Evolutionary conservation across 2,113 vertebrate genomes (phyloP), one percentile per base, ranked within the genome.

Genomic region (Nycticryphes semicollaris): DNA sequence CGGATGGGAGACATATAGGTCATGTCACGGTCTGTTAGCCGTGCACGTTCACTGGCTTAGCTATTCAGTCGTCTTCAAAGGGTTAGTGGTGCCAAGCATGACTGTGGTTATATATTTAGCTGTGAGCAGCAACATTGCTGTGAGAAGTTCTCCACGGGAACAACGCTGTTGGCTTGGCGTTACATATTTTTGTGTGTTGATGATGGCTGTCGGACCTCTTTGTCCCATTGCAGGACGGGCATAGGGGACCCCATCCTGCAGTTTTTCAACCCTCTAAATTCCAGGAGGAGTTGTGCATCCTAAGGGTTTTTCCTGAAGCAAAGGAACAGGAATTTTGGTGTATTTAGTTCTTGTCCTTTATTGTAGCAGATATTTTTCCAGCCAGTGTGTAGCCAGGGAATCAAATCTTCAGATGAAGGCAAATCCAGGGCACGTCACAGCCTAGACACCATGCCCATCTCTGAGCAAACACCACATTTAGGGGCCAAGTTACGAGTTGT

Each of bases 1-100:
- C 4, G 14, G 73, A 14, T 79, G 75, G 57, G 64, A 88, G 53
- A 92, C n/a, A 10, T 53, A 84, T 62, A 95, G 91, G 93, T 96
- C 83, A 22, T n/a, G 78, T 88, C 90, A 85, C 2, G 33, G 73
- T 94, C 93, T 85, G 84, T 87, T 81, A 82, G 74, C 88, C 89
- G 23, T 86, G 62, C 80, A 41, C 82, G 66, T 94, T 95, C 84
- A 81, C 89, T 93, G 21, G 91, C n/a, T 95, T 93, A 97, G 87
- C 91, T 94, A 97, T 96, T 94, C 35, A 28, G 70, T 91, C 94
- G 0, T 87, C 91, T 93, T 79, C 86, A 57, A 74, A 68, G 94
- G 95, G 94, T 95, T 96, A 97, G 45, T 76, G 84, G 66, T 94
- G 94, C 81, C 78, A 91, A 56, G 76, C 79, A n/a, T 80, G 89